Evolutionary conservation across 2,797 vertebrate genomes (phyloP).

Genomic region (Pangasius macronema): DNA sequence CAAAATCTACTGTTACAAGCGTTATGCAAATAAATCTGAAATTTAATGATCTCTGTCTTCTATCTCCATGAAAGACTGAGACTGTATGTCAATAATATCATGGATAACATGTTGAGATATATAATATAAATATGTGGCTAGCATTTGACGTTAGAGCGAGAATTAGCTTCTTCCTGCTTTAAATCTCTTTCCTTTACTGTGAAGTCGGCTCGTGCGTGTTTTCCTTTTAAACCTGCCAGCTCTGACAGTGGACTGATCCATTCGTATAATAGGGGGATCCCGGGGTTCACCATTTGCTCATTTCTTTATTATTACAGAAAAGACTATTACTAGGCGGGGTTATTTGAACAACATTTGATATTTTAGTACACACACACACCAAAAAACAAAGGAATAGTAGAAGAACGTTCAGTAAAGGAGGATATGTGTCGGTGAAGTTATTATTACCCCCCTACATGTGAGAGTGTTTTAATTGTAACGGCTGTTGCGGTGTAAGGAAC

Average conservation of each 20-base stretch:
- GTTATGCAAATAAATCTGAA: neutral
- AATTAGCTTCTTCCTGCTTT: neutral
- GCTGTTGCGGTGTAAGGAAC: constrained; percentile 50
- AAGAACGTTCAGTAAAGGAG: neutral
- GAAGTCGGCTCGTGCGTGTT: neutral
- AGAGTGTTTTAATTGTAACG: constrained; percentile 10
- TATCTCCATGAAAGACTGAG: neutral
- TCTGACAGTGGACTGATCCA: constrained; percentile 44
- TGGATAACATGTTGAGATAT: neutral
- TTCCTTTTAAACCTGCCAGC: constrained; percentile 32
- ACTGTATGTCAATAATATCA: neutral
- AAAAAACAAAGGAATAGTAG: rapidly evolving
- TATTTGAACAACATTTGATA: rapidly evolving
- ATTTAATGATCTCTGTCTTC: neutral
- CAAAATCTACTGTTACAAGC: neutral
- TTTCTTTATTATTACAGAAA: neutral
- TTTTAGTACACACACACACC: neutral
- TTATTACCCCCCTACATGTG: neutral
- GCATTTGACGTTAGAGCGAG: neutral
- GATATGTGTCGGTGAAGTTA: neutral
- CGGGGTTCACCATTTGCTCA: rapidly evolving
- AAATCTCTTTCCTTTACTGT: neutral
- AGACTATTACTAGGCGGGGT: rapidly evolving
- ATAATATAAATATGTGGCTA: neutral
- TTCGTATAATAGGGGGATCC: neutral